Percentiles rank a stretch among this genome's conserved stretches.
phyloP scores from a whole-genome alignment of 1,140 invertebrate genomes.

The Bombyx mandarina region DNA sequence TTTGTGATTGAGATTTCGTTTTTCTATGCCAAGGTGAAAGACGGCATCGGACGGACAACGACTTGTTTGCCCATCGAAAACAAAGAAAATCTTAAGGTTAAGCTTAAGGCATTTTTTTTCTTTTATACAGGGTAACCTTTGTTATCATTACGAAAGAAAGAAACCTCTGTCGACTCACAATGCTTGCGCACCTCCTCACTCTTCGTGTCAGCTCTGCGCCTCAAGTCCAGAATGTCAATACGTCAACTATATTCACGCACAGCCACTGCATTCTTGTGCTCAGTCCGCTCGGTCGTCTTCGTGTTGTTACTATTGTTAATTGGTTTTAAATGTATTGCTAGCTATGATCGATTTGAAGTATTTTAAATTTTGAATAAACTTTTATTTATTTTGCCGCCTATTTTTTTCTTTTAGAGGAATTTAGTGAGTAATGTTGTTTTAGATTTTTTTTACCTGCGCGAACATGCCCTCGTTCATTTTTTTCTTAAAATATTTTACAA shows the following conservation, averaged over 20 bases:
- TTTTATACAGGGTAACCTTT: slow-evolving; percentile 41
- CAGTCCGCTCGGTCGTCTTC: neutral
- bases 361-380: too few relatives aligned
- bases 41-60: too few relatives aligned
- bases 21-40: too few relatives aligned
- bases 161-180: slow-evolving; percentile 11
- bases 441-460: too few relatives aligned
- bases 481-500: too few relatives aligned
- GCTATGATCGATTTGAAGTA: slow-evolving; percentile 4
- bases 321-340: slow-evolving; percentile 8
- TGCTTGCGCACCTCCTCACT: neutral
- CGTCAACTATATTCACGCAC: slow-evolving; percentile 21
- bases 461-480: too few relatives aligned
- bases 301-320: slow-evolving; percentile 26
- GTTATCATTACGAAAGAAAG: slow-evolving; percentile 42
- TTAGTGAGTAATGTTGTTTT: too few relatives aligned
- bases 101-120: slow-evolving; percentile 8
- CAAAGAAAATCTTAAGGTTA: too few relatives aligned
- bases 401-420: too few relatives aligned
- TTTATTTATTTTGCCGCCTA: too few relatives aligned
- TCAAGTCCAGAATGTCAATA: slow-evolving; percentile 19
- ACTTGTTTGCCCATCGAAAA: too few relatives aligned
- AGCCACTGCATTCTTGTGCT: neutral
- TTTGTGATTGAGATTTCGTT: too few relatives aligned
- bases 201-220: slow-evolving; percentile 5